Percentiles rank a stretch among this genome's conserved stretches.
Evolutionary conservation across 2,113 vertebrate species (phyloP).

Genomic region (Tychaedon coryphoeus): DNA sequence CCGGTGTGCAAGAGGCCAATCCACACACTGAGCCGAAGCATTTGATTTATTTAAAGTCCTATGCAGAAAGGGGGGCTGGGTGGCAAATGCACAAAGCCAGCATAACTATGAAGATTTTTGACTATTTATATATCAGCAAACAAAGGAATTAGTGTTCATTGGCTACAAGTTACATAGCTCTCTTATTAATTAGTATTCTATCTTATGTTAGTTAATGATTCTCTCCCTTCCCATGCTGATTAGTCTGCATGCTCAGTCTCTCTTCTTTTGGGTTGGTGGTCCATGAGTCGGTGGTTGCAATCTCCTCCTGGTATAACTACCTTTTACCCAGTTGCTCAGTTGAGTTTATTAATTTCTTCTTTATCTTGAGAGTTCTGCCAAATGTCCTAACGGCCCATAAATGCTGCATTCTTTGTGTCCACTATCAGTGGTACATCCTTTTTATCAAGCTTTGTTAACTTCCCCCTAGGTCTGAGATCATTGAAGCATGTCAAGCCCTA

Average conservation of each 20-base stretch:
- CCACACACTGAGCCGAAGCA: not conserved
- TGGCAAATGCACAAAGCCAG: not conserved
- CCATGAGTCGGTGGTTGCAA: not conserved
- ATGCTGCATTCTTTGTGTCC: not conserved
- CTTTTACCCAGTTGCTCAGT: not conserved
- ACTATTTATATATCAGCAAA: not conserved
- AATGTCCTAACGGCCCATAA: not conserved
- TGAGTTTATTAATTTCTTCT: not conserved
- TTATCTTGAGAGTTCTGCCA: not conserved
- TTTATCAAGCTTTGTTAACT: not conserved
- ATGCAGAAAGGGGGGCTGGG: not conserved
- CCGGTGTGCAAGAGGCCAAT: not conserved
- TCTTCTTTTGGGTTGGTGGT: not conserved
- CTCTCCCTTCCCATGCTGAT: not conserved
- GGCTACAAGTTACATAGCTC: not conserved
- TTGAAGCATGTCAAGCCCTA: not conserved
- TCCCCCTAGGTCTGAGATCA: not conserved
- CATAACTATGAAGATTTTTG: not conserved
- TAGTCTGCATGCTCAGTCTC: not conserved
- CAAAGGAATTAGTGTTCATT: not conserved
- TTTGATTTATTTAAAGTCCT: not conserved
- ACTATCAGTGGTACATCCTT: not conserved
- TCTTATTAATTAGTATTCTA: not conserved
- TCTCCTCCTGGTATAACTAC: not conserved
- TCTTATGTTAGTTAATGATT: not conserved